A percentile compares a stretch with the other conserved stretches of the same genome.
These are phyloP conservation scores for Cotesia typhae DNA, from an alignment of 1,140 invertebrate genomes.

Conservation along the genomic window DNA sequence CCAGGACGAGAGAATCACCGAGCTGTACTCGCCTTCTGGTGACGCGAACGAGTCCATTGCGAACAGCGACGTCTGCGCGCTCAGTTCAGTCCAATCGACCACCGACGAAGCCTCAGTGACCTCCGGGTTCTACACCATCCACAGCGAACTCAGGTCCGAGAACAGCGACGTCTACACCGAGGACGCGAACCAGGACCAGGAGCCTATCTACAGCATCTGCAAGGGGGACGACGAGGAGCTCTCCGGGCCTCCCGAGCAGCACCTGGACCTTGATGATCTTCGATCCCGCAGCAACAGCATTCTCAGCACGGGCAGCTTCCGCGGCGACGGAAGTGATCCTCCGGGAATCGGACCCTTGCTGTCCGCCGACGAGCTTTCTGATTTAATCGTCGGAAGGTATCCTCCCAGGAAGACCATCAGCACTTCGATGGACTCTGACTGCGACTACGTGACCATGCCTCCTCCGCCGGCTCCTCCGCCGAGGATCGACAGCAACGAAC, in stretches of 20 bases:
- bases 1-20: constrained; percentile 56
- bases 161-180: constrained; percentile 58
- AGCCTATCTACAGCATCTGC: constrained; percentile 59
- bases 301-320: constrained; percentile 79
- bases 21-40: constrained; percentile 53
- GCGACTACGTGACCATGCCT: constrained; percentile 86
- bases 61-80: constrained; percentile 55
- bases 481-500: constrained; percentile 70
- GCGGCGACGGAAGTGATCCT: constrained; percentile 86
- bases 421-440: constrained; percentile 84
- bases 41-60: constrained; percentile 56
- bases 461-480: constrained; percentile 74
- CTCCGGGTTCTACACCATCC: constrained; percentile 64
- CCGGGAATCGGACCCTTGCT: constrained; percentile 80
- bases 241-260: constrained; percentile 41
- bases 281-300: constrained; percentile 77
- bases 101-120: constrained; percentile 64
- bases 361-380: constrained; percentile 81
- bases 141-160: constrained; percentile 59
- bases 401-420: constrained; percentile 82
- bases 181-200: constrained; percentile 49
- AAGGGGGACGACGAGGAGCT: constrained; percentile 52
- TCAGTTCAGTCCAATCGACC: constrained; percentile 61
- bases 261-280: constrained; percentile 47
- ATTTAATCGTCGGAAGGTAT: constrained; percentile 82